Conservation (phyloP, 2,113 vertebrate genomes). For the Eubucco bourcierii region DNA sequence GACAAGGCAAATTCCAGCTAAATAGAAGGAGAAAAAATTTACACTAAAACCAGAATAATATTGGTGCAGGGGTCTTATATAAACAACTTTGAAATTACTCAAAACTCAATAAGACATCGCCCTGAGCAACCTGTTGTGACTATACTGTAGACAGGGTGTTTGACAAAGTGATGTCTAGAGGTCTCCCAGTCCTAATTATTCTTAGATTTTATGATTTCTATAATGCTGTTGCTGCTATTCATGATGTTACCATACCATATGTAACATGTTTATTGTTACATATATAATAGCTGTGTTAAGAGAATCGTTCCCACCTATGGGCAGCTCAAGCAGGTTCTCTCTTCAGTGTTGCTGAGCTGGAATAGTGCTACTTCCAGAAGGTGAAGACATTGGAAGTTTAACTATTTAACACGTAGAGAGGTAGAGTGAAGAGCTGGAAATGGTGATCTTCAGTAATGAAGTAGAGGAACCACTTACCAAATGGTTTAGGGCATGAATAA, state of each 20-base stretch:
- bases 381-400: not conserved
- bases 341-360: not conserved
- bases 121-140: not conserved
- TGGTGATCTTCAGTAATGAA: not conserved
- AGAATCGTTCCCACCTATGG: not conserved
- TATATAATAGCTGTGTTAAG: not conserved
- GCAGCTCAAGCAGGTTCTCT: not conserved
- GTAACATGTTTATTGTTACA: not conserved
- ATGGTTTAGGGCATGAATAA: not conserved
- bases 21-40: not conserved
- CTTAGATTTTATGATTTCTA: not conserved
- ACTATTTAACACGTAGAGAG: not conserved
- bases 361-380: not conserved
- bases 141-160: not conserved
- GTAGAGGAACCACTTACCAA: not conserved
- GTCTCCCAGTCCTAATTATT: slow-evolving; percentile 14
- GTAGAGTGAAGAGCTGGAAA: not conserved
- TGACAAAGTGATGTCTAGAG: not conserved
- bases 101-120: not conserved
- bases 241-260: not conserved
- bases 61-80: not conserved
- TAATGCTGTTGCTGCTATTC: not conserved
- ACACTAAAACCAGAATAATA: not conserved
- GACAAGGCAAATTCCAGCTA: not conserved
- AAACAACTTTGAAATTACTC: not conserved